These are phyloP conservation scores for Xiphias gladius DNA, from an alignment of 2,113 vertebrate genomes.

Conservation along the genomic window DNA sequence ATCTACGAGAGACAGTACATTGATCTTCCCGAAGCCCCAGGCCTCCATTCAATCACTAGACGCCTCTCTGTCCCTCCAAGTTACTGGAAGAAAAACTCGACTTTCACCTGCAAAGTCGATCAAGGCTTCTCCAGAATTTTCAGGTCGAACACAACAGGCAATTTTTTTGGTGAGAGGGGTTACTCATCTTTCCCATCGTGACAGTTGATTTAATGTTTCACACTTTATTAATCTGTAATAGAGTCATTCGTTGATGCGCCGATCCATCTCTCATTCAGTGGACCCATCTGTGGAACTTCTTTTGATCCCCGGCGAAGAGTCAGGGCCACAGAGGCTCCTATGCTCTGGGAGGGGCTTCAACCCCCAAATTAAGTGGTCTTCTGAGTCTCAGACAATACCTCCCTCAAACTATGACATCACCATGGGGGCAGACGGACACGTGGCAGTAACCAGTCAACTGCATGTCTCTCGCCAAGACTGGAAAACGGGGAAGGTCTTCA, in stretches of 20 bases:
- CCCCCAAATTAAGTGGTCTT: slow-evolving; percentile 76
- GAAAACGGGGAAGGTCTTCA: slow-evolving; percentile 61
- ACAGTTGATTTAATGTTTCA: neutral
- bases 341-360: slow-evolving; percentile 74
- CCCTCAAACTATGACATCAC: neutral
- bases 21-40: slow-evolving; percentile 44
- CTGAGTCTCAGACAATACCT: neutral
- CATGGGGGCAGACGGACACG: slow-evolving; percentile 60
- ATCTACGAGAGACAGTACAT: slow-evolving; percentile 37
- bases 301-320: slow-evolving; percentile 37
- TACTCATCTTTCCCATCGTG: neutral
- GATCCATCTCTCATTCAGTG: slow-evolving; percentile 42
- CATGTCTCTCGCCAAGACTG: slow-evolving; percentile 60
- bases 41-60: slow-evolving; percentile 42
- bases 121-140: slow-evolving; percentile 32
- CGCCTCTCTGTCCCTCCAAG: slow-evolving; percentile 4
- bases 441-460: slow-evolving; percentile 70
- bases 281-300: slow-evolving; percentile 68
- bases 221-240: neutral
- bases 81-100: neutral
- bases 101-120: slow-evolving; percentile 46
- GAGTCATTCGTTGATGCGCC: neutral
- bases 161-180: slow-evolving; percentile 61
- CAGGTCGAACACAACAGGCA: neutral
- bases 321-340: slow-evolving; percentile 53